Conservation (phyloP, 2,888 invertebrate genomes). For the Apotomis turbidana region DNA sequence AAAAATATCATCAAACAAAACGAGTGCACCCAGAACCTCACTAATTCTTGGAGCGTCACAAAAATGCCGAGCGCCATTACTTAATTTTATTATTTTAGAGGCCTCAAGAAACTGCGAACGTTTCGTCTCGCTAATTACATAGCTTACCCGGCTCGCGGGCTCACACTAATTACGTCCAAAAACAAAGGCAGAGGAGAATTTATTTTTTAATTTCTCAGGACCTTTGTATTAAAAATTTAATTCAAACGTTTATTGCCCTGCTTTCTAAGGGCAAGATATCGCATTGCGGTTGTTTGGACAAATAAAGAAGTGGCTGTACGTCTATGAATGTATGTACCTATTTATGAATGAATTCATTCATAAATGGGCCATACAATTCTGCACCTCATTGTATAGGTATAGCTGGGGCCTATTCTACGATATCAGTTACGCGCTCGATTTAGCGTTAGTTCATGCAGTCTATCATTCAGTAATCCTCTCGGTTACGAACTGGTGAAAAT, state of each 20-base stretch:
- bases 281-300: neutral
- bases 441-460: too few species aligned
- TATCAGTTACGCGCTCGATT: too few species aligned
- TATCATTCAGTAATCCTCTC: too few species aligned
- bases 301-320: neutral
- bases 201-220: slow-evolving; percentile 75
- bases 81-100: slow-evolving; percentile 71
- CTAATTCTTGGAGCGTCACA: slow-evolving; percentile 22
- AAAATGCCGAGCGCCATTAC: slow-evolving; percentile 55
- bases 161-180: slow-evolving; percentile 78
- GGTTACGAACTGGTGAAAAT: too few species aligned
- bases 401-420: too few species aligned
- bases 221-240: slow-evolving; percentile 69
- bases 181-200: slow-evolving; percentile 76
- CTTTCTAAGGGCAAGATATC: slow-evolving; percentile 9
- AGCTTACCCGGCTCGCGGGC: slow-evolving; percentile 54
- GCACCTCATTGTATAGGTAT: too few species aligned
- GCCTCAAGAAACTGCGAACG: slow-evolving; percentile 41
- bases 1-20: neutral
- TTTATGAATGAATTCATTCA: too few species aligned
- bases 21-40: neutral
- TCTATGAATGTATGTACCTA: too few species aligned
- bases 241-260: slow-evolving; percentile 51
- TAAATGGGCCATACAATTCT: too few species aligned
- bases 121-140: slow-evolving; percentile 74